These are phyloP conservation scores for Geophilus truncorum DNA, from an alignment of 2,888 invertebrate species.

Conservation along the genomic window DNA sequence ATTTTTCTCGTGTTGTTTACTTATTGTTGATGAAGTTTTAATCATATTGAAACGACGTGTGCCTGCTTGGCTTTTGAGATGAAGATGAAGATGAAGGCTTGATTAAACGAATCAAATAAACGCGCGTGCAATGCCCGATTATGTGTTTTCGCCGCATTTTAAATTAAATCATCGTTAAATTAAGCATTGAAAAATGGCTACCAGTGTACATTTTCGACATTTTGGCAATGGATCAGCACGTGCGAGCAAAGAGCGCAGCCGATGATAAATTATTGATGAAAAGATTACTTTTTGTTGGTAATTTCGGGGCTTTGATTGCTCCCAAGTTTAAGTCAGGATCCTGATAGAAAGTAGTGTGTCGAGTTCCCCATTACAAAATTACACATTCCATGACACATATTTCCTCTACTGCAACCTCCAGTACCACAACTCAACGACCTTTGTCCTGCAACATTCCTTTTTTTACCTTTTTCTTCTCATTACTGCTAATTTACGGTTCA, in stretches of 20 bases:
- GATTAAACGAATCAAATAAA: neutral
- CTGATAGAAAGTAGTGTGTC: neutral
- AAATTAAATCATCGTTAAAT: too few species aligned
- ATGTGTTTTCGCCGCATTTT: too few species aligned
- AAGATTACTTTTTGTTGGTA: slow-evolving; percentile 25
- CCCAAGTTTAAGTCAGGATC: neutral
- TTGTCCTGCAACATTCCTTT: neutral
- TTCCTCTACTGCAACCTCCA: neutral
- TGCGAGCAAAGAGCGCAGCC: neutral
- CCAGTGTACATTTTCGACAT: too few species aligned
- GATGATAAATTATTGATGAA: slow-evolving; percentile 22
- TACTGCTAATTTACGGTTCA: neutral
- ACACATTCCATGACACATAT: neutral
- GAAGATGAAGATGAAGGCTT: neutral
- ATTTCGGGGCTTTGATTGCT: neutral
- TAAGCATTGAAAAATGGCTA: neutral
- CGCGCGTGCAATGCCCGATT: too few species aligned
- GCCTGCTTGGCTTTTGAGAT: neutral
- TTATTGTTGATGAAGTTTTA: neutral
- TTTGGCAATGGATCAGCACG: neutral
- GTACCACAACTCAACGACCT: neutral
- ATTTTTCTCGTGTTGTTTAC: neutral
- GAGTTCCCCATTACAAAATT: neutral
- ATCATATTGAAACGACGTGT: neutral
- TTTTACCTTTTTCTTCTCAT: neutral